Conservation (phyloP, 2,113 vertebrate genomes). For the Sinocyclocheilus maitianheensis region DNA sequence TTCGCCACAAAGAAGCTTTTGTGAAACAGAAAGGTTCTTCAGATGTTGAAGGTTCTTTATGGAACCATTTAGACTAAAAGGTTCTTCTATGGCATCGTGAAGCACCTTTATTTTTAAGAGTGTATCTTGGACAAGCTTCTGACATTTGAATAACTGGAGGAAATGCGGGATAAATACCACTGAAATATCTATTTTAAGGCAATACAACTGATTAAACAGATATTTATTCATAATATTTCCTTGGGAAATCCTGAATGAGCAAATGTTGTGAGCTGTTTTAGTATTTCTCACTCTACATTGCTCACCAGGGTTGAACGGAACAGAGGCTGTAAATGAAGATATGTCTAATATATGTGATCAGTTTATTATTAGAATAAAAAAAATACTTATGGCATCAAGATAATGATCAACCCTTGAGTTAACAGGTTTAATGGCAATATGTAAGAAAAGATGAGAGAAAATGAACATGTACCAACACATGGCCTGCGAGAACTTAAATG, state of each 20-base stretch:
- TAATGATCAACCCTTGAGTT: not conserved
- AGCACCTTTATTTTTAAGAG: too few species aligned
- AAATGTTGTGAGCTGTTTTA: not conserved
- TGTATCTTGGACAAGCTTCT: not conserved
- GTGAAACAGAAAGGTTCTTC: too few species aligned
- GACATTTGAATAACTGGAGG: not conserved
- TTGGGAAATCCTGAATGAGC: not conserved
- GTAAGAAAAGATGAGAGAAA: not conserved
- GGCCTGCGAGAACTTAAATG: not conserved
- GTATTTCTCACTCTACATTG: not conserved
- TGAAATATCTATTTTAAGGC: not conserved
- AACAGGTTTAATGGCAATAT: slow-evolving; percentile 13
- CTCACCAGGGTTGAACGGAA: not conserved
- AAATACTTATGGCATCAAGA: not conserved
- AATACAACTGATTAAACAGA: not conserved
- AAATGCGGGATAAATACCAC: not conserved
- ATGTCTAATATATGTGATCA: not conserved
- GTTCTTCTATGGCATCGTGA: too few species aligned
- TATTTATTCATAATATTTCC: not conserved
- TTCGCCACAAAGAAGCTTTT: too few species aligned
- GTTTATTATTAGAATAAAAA: slow-evolving; percentile 20
- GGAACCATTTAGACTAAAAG: too few species aligned
- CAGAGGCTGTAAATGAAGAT: not conserved
- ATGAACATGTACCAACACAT: not conserved
- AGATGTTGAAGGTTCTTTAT: too few species aligned